Percentiles rank a stretch among this genome's conserved stretches.
These are phyloP conservation scores for Villa cingulata DNA, from an alignment of 2,888 invertebrate species.

Conservation along the genomic window DNA sequence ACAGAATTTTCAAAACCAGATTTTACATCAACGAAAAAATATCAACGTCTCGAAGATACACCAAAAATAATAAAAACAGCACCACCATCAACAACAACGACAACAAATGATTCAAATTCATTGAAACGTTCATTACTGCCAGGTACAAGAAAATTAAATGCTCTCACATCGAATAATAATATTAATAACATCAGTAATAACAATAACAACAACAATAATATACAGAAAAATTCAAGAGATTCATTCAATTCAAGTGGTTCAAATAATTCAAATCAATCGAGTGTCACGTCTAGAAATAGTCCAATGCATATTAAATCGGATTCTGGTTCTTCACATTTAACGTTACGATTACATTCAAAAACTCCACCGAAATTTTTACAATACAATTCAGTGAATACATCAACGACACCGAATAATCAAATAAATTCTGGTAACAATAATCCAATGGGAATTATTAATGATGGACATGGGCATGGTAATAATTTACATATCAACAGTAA, in stretches of 20 bases:
- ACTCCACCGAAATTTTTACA: constrained; percentile 16
- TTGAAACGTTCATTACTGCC: constrained; percentile 15
- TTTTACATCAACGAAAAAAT: constrained; percentile 16
- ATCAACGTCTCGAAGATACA: constrained; percentile 16
- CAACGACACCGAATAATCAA: neutral
- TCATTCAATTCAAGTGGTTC: constrained; percentile 16
- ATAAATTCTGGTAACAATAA: neutral
- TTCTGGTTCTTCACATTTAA: constrained; percentile 9
- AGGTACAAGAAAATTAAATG: constrained; percentile 11
- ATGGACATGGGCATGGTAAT: neutral
- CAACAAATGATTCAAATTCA: constrained; percentile 7
- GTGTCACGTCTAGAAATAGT: constrained; percentile 4
- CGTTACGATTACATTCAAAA: constrained; percentile 11
- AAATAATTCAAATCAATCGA: constrained; percentile 13
- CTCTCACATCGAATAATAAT: constrained; percentile 3
- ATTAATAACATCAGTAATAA: too few relatives aligned
- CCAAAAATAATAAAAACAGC: constrained; percentile 2
- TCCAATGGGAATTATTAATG: neutral
- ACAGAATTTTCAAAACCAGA: constrained; percentile 14
- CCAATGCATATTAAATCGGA: constrained; percentile 14
- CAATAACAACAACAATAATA: constrained; percentile 5
- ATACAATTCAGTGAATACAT: constrained; percentile 7
- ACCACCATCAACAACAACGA: neutral
- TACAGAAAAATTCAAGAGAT: constrained; percentile 14
- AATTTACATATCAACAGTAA: too few relatives aligned